Base-by-base conservation (phyloP, 64 coral and sea anemone species). In the Dendrophyllia cribrosa region DNA sequence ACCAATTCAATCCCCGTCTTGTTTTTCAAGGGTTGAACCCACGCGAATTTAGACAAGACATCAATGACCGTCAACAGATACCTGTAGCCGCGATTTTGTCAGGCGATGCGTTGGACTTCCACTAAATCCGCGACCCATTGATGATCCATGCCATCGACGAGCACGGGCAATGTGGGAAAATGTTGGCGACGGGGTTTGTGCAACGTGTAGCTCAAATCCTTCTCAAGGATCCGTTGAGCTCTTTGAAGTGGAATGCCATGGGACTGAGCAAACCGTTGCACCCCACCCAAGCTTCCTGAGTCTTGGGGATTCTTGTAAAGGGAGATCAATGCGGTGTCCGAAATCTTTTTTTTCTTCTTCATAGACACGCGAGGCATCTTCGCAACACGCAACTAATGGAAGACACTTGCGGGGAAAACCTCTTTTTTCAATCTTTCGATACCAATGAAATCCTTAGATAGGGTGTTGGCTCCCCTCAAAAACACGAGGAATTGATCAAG, bases 11-110 rank as follows among this genome's bases (percentile, higher is more conserved):
- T 25, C 23, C 66, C 22, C n/a, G 66, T 69, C 22, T 69, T 74
- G 44, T 4, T 74, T 46, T 46, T 74, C 3, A 74, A 4, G 6
- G 71, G 71, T 46, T 74, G 7, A 1, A 47, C 71, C 71, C 71
- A 74, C 4, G 71, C 12, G 4, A 45, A 74, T 14, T 74, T 74
- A 2, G 43, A 74, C 43, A 74, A 74, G 4, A n/a, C 78, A 59
- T 82, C 53, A 12, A 82, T 19, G 21, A 82, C 78, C 10, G n/a
- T 46, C 19, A 82, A 25, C 9, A 82, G n/a, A 44, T 82, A 82
- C 9, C 55, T 3, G 56, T 82, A 23, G 5, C 78, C 53, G 5
- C 16, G 19, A 44, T 82, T 82, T 7, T 24, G 43, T 24, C 58
- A 25, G n/a, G 78, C 4, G 9, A 62, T 10, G 17, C 51, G n/a